A percentile compares a stretch with the other conserved stretches of the same genome.
Evolutionary conservation across 2,113 vertebrate species (phyloP).

Genomic region (Scortum barcoo): DNA sequence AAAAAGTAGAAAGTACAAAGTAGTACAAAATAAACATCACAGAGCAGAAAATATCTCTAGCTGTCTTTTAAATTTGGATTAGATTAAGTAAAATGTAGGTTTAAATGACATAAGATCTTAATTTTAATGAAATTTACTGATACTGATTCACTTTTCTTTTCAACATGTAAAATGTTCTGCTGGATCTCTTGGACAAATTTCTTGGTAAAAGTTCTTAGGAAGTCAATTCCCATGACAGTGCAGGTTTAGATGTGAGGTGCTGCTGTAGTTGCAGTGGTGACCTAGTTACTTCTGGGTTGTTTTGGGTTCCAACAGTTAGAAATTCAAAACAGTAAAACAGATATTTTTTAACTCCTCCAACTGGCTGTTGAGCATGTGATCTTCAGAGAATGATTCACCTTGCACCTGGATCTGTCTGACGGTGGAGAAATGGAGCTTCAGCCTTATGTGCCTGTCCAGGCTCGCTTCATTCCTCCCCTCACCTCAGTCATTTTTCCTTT

Average conservation of each 20-base stretch:
- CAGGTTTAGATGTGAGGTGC: not conserved
- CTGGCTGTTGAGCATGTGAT: not conserved
- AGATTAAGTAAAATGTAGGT: too few relatives aligned
- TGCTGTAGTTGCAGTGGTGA: too few relatives aligned
- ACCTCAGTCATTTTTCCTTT: constrained; percentile 15
- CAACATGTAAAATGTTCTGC: not conserved
- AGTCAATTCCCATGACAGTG: not conserved
- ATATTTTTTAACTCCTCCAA: not conserved
- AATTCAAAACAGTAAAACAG: not conserved
- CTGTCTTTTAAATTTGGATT: too few relatives aligned
- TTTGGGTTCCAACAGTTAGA: not conserved
- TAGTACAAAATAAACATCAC: too few relatives aligned
- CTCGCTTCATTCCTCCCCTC: constrained; percentile 49
- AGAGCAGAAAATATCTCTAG: too few relatives aligned
- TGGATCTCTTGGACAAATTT: not conserved
- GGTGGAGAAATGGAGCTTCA: constrained; percentile 12
- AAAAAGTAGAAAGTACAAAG: too few relatives aligned
- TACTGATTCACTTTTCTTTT: too few relatives aligned
- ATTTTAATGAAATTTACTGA: too few relatives aligned
- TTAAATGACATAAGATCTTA: too few relatives aligned
- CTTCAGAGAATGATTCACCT: not conserved
- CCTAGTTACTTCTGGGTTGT: not conserved
- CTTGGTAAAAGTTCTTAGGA: not conserved
- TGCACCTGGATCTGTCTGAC: constrained; percentile 13
- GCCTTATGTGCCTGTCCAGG: constrained; percentile 54